A percentile compares a stretch with the other conserved stretches of the same genome.
These are phyloP conservation scores for Lumbricus terrestris DNA, from an alignment of 2,888 invertebrate species.

Conservation along the genomic window DNA sequence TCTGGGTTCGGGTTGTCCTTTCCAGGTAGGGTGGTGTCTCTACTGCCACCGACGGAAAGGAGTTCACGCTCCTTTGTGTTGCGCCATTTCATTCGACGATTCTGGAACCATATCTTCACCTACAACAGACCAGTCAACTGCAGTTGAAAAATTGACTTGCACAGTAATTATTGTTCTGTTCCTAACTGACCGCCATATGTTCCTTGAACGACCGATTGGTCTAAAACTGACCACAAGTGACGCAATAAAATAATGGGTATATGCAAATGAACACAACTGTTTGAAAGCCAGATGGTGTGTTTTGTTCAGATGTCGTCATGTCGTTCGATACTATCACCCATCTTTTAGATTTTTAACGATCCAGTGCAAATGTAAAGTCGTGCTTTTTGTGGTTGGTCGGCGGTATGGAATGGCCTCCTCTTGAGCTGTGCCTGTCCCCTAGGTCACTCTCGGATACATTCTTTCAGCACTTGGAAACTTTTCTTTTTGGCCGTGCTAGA, in stretches of 20 bases:
- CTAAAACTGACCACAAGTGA: neutral
- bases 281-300: neutral
- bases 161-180: neutral
- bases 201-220: neutral
- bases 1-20: constrained; percentile 96
- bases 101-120: constrained; percentile 93
- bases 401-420: no score
- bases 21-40: constrained; percentile 91
- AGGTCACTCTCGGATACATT: no score
- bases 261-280: neutral
- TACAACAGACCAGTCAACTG: constrained; percentile 53
- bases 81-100: constrained; percentile 97
- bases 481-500: no score
- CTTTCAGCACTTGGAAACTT: no score
- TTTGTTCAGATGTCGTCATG: neutral
- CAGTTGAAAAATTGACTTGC: neutral
- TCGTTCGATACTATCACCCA: neutral
- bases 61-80: constrained; percentile 95
- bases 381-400: no score
- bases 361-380: no score
- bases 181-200: neutral
- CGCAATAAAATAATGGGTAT: no score
- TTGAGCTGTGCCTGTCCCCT: no score
- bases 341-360: neutral
- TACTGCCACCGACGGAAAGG: constrained; percentile 85